A percentile compares a stretch with the other conserved stretches of the same genome.
Conservation (phyloP, 2,888 invertebrate genomes). For the Flexamia atlantica region DNA sequence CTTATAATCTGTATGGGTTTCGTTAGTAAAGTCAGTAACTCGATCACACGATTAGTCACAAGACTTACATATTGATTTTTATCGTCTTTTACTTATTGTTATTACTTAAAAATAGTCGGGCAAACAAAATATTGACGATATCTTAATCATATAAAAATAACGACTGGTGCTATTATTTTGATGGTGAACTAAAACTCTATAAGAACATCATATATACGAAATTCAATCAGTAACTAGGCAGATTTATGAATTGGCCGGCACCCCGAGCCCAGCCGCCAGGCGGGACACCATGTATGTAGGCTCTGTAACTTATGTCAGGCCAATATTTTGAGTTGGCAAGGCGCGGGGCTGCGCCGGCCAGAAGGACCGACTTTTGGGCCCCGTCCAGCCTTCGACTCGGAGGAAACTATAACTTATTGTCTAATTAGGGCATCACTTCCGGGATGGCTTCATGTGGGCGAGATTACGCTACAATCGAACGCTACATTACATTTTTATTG, state of each 20-base stretch:
- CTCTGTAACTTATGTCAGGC: not conserved
- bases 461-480: not conserved
- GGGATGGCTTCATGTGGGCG: slow-evolving; percentile 3
- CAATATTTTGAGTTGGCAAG: slow-evolving; percentile 49
- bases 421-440: slow-evolving; percentile 37
- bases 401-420: slow-evolving; percentile 47
- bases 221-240: not conserved
- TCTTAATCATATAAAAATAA: too few species aligned
- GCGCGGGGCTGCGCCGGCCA: not conserved
- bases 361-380: slow-evolving; percentile 33
- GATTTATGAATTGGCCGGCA: slow-evolving; percentile 17
- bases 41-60: too few species aligned
- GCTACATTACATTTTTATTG: too few species aligned
- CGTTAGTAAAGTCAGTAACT: too few species aligned
- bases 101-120: too few species aligned
- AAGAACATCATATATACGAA: not conserved
- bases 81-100: too few species aligned
- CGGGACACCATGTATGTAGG: slow-evolving; percentile 11
- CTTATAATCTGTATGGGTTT: too few species aligned
- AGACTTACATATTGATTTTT: too few species aligned
- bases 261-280: not conserved
- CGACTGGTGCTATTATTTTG: not conserved
- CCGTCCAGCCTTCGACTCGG: not conserved
- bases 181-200: not conserved
- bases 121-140: too few species aligned